Conservation (phyloP, 2,888 invertebrate species). For the Himalopsyche anomala region DNA sequence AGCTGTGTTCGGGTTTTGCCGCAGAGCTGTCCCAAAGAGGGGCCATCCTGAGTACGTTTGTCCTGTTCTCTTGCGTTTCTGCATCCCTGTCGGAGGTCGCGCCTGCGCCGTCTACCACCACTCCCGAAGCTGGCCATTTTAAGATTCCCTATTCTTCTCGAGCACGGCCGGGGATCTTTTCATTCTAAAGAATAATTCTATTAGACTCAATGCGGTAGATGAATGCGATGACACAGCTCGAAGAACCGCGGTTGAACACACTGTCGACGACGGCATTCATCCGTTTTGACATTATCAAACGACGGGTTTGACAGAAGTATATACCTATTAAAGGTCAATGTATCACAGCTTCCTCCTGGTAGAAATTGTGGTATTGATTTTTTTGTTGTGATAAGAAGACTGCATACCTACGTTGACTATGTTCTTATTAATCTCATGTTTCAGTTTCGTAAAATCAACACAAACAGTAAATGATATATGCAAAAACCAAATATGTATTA, state of each 20-base stretch:
- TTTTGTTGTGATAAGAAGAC: too few species aligned
- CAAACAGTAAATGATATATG: too few species aligned
- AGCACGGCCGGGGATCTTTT: constrained; percentile 32
- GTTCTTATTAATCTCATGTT: too few species aligned
- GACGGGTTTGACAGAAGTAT: constrained; percentile 16
- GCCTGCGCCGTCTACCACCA: constrained; percentile 32
- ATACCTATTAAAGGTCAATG: constrained; percentile 21
- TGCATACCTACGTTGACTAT: too few species aligned
- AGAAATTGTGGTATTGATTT: constrained; percentile 33
- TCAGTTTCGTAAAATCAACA: too few species aligned
- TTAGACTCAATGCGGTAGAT: constrained; percentile 13
- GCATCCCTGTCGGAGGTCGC: constrained; percentile 41
- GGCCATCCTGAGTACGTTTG: constrained; percentile 56
- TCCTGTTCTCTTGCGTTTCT: constrained; percentile 54
- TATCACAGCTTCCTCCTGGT: constrained; percentile 19
- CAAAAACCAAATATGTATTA: too few species aligned
- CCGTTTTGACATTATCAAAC: not conserved
- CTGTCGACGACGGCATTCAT: not conserved
- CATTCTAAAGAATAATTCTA: constrained; percentile 37
- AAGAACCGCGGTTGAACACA: constrained; percentile 7
- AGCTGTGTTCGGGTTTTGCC: constrained; percentile 39
- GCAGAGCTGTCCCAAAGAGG: constrained; percentile 54
- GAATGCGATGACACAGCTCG: constrained; percentile 38
- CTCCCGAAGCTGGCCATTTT: constrained; percentile 31
- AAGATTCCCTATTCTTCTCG: constrained; percentile 40